phyloP scores from a whole-genome alignment of 2,888 invertebrate genomes.

The Andrena trimmerana region DNA sequence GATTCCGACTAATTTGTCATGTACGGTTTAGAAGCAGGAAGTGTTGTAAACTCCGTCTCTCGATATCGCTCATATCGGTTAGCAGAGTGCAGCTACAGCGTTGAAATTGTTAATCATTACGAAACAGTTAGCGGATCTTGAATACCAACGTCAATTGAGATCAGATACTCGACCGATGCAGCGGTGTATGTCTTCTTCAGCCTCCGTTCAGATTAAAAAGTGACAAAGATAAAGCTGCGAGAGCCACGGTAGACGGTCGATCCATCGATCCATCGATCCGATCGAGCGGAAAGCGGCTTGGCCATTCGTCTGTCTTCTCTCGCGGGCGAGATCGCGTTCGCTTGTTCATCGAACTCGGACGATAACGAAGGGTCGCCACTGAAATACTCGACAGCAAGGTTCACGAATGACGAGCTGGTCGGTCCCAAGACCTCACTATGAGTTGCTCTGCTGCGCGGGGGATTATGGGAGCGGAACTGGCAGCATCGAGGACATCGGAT shows the following conservation, averaged over 20 bases:
- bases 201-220: not conserved
- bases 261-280: slow-evolving; percentile 23
- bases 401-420: slow-evolving; percentile 75
- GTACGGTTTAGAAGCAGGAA: no score
- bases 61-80: no score
- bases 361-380: slow-evolving; percentile 73
- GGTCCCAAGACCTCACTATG: slow-evolving; percentile 88
- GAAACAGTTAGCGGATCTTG: not conserved
- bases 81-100: not conserved
- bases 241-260: slow-evolving; percentile 1
- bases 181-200: not conserved
- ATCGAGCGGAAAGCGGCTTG: slow-evolving; percentile 41
- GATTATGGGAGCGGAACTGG: slow-evolving; percentile 88
- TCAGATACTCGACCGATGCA: slow-evolving; percentile 1
- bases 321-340: slow-evolving; percentile 58
- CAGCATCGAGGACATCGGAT: slow-evolving; percentile 87
- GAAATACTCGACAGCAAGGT: slow-evolving; percentile 76
- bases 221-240: not conserved
- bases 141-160: not conserved
- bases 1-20: no score
- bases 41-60: no score
- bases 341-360: slow-evolving; percentile 70
- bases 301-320: slow-evolving; percentile 56
- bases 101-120: not conserved
- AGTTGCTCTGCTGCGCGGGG: slow-evolving; percentile 86